phyloP scores from a whole-genome alignment of 2,888 invertebrate genomes.

The Rotaria macrura region DNA sequence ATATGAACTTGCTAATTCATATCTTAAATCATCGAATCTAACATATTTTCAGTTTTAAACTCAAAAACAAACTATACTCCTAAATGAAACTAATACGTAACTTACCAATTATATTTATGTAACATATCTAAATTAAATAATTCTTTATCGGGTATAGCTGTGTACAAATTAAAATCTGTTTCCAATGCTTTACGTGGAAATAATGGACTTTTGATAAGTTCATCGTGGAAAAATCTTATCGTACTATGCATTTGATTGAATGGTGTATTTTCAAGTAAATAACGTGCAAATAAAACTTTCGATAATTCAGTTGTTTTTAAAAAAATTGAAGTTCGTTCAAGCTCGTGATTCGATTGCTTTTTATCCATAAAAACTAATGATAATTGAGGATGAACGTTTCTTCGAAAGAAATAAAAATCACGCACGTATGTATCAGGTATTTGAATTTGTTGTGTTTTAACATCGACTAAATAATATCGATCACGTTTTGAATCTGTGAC shows the following conservation, averaged over 20 bases:
- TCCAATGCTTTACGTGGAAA: constrained; percentile 95
- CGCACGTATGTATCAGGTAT: constrained; percentile 86
- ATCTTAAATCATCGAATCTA: no score
- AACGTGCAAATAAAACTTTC: constrained; percentile 58
- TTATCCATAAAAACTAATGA: constrained; percentile 83
- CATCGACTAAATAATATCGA: constrained; percentile 88
- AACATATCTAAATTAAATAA: constrained; percentile 71
- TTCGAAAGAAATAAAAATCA: constrained; percentile 84
- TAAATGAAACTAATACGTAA: no score
- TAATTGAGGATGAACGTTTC: constrained; percentile 92
- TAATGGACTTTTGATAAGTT: constrained; percentile 90
- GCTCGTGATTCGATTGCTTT: constrained; percentile 73
- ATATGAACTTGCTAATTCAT: no score
- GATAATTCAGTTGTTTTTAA: constrained; percentile 88
- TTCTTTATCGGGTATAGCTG: constrained; percentile 37
- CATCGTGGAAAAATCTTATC: constrained; percentile 93
- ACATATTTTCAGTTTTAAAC: no score
- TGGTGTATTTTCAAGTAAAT: constrained; percentile 27
- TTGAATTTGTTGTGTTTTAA: constrained; percentile 92
- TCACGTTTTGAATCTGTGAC: constrained; percentile 78
- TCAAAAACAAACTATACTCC: no score
- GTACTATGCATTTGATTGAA: constrained; percentile 26
- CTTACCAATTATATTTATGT: constrained; percentile 98
- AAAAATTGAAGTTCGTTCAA: constrained; percentile 50
- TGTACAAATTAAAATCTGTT: constrained; percentile 68